Conservation (phyloP, 2,888 invertebrate genomes). For the Emmelina monodactyla region DNA sequence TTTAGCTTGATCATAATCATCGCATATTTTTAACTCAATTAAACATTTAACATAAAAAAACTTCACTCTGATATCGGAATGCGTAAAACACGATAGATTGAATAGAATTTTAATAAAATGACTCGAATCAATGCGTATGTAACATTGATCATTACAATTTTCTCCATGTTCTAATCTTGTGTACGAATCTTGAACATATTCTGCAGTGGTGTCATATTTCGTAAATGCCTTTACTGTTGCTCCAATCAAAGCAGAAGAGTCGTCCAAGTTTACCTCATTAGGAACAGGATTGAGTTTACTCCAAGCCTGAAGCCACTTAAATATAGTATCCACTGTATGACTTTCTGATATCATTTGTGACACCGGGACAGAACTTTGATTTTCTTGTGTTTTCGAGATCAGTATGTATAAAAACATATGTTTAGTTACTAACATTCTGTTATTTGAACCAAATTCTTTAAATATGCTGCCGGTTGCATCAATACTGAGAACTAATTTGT, state of each 20-base stretch:
- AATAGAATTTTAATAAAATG: constrained; percentile 8
- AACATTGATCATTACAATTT: constrained; percentile 2
- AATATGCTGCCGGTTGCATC: background rate
- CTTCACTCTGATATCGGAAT: constrained; percentile 6
- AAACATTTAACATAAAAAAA: constrained; percentile 9
- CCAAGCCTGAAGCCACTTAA: constrained; percentile 9
- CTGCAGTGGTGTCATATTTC: constrained; percentile 5
- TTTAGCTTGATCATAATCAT: constrained; percentile 5
- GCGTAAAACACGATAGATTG: constrained; percentile 8
- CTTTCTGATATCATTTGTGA: constrained; percentile 9
- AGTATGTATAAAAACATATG: background rate
- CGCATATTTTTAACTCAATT: constrained; percentile 2
- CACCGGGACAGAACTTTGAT: background rate
- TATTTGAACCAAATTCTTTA: background rate
- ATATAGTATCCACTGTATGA: constrained; percentile 9
- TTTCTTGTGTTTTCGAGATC: background rate
- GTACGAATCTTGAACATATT: constrained; percentile 10
- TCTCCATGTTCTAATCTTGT: constrained; percentile 4
- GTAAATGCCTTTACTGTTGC: constrained; percentile 11
- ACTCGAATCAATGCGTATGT: constrained; percentile 9
- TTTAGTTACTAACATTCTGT: background rate
- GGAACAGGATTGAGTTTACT: constrained; percentile 5
- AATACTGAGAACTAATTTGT: background rate
- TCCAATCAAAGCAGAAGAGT: constrained; percentile 12
- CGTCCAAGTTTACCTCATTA: constrained; percentile 9